These are phyloP conservation scores for Pristionchus fissidentatus DNA, from an alignment of 2,888 invertebrate species.

Conservation along the genomic window DNA sequence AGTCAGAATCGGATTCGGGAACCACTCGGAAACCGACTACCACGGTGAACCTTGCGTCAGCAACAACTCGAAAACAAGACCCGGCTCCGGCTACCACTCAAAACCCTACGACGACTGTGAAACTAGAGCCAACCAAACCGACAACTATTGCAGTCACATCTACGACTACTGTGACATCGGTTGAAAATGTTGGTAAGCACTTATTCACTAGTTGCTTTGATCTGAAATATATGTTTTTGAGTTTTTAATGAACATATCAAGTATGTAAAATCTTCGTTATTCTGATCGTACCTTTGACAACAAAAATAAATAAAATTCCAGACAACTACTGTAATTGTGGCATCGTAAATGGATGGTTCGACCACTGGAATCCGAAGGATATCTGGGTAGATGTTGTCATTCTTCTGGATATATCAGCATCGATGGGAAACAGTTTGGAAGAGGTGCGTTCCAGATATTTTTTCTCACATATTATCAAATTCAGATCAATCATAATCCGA, in stretches of 20 bases:
- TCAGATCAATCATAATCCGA: background rate
- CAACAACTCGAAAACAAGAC: no score
- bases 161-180: no score
- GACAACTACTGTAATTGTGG: background rate
- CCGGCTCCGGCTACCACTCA: no score
- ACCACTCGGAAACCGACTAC: no score
- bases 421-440: conserved; percentile 27
- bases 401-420: background rate
- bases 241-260: background rate
- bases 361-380: background rate
- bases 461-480: background rate
- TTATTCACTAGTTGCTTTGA: background rate
- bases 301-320: background rate
- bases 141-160: no score
- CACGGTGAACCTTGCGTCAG: no score
- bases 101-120: no score
- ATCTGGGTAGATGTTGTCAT: conserved; percentile 22
- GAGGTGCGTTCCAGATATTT: background rate
- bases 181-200: no score
- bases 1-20: no score
- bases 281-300: background rate
- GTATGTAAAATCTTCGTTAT: background rate
- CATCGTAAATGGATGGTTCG: background rate
- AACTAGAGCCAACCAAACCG: no score
- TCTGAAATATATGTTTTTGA: conserved; percentile 17